A percentile compares a stretch with the other conserved stretches of the same genome.
phyloP scores from a whole-genome alignment of 2,888 invertebrate genomes.

The Glaucopsyche alexis region DNA sequence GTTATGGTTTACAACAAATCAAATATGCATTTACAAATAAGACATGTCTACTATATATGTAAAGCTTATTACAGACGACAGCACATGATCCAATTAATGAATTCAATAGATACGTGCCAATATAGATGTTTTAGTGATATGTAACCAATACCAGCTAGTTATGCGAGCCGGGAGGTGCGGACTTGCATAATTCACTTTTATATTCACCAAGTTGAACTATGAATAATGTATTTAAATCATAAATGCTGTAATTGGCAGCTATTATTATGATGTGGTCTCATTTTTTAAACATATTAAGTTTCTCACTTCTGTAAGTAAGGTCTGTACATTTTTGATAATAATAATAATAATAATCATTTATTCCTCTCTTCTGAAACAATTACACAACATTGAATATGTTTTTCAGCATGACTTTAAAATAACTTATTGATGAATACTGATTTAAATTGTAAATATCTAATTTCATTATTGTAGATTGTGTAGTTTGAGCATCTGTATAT shows the following conservation, averaged over 20 bases:
- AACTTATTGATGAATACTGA: background rate
- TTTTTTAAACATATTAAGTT: background rate
- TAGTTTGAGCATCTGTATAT: background rate
- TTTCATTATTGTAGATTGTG: background rate
- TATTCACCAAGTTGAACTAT: background rate
- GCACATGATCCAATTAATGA: constrained; percentile 1
- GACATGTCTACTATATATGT: background rate
- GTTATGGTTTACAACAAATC: too few relatives aligned
- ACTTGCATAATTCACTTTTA: background rate
- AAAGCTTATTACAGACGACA: background rate
- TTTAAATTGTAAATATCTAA: background rate
- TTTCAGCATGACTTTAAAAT: background rate
- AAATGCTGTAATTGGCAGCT: background rate
- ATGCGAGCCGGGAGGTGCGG: background rate
- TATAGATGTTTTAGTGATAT: background rate
- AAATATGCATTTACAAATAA: too few relatives aligned
- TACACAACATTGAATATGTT: too few relatives aligned
- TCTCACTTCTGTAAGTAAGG: too few relatives aligned
- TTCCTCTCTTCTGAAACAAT: too few relatives aligned
- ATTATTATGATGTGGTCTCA: background rate
- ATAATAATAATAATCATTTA: too few relatives aligned
- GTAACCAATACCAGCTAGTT: background rate
- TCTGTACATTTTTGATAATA: too few relatives aligned
- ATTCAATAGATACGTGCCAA: background rate
- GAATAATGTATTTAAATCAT: constrained; percentile 7